Evolutionary conservation across 2,797 vertebrate genomes (phyloP).

Genomic region (Hydrocynus forskahlii): DNA sequence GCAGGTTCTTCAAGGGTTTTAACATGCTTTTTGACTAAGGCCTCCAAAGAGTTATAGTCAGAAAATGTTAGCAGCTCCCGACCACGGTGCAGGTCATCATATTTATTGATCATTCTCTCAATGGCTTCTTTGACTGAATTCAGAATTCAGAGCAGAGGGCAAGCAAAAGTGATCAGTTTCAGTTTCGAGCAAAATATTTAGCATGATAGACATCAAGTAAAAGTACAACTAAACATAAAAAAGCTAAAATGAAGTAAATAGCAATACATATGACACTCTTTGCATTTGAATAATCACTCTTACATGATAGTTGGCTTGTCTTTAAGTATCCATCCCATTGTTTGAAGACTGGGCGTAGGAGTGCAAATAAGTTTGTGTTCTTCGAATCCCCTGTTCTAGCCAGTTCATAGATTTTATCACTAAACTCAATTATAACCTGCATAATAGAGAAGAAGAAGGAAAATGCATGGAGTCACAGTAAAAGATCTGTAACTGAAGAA

Average conservation of each 20-base stretch:
- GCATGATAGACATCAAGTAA: too few relatives aligned
- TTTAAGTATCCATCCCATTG: conserved; percentile 34
- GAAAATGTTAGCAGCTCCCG: conserved; percentile 38
- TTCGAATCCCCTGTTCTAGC: conserved; percentile 34
- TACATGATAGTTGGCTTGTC: conserved; percentile 11
- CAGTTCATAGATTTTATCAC: conserved; percentile 18
- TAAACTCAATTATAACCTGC: conserved; percentile 29
- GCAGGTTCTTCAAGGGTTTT: conserved; percentile 42
- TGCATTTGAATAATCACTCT: background rate
- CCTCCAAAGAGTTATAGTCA: conserved; percentile 20
- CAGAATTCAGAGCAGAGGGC: background rate
- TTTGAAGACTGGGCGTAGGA: conserved; percentile 30
- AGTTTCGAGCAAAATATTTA: too few relatives aligned
- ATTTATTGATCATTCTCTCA: conserved; percentile 15
- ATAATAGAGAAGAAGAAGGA: background rate
- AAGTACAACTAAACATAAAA: too few relatives aligned
- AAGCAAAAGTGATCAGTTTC: background rate
- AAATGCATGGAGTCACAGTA: background rate
- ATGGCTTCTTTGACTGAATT: conserved; percentile 30
- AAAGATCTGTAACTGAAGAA: background rate
- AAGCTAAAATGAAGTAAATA: too few relatives aligned
- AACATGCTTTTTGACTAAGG: conserved; percentile 26
- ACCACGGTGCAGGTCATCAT: conserved; percentile 40
- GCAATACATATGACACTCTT: too few relatives aligned
- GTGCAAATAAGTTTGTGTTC: conserved; percentile 10